These are phyloP conservation scores for Hemiscyllium ocellatum DNA, from an alignment of 2,113 vertebrate species.

Conservation along the genomic window DNA sequence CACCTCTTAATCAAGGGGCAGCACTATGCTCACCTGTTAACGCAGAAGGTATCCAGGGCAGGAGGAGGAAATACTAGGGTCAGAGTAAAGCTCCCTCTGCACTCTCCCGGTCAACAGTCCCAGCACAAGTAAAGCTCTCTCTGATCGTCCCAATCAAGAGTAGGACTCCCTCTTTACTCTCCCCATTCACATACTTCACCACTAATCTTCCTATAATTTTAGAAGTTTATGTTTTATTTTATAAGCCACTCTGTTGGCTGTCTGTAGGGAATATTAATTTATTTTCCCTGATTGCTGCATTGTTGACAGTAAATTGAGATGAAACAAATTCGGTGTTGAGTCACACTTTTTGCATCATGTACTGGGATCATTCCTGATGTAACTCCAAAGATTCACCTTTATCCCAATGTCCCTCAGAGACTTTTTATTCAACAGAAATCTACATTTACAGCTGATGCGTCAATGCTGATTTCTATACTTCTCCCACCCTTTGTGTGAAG, in stretches of 20 bases:
- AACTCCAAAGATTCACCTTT: too few species aligned
- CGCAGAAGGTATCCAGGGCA: not conserved
- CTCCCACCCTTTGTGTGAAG: too few species aligned
- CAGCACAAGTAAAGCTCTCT: too few species aligned
- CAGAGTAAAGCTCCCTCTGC: not conserved
- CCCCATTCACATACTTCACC: not conserved
- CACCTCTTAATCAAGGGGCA: not conserved
- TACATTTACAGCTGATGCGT: too few species aligned
- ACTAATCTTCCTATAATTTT: not conserved
- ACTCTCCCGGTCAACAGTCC: not conserved
- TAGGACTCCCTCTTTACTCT: not conserved
- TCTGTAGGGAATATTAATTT: not conserved
- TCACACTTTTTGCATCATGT: too few species aligned
- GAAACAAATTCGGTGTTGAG: not conserved
- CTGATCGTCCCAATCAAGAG: not conserved
- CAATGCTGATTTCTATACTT: too few species aligned
- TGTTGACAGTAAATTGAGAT: not conserved
- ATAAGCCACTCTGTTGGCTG: not conserved
- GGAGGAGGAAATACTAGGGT: not conserved
- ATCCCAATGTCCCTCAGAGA: too few species aligned
- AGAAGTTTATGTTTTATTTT: not conserved
- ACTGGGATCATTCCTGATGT: too few species aligned
- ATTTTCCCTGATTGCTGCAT: not conserved
- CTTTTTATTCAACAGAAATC: too few species aligned
- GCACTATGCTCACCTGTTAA: not conserved